These are phyloP conservation scores for Martes martes DNA, from an alignment of 2,113 vertebrate genomes.

Conservation along the genomic window DNA sequence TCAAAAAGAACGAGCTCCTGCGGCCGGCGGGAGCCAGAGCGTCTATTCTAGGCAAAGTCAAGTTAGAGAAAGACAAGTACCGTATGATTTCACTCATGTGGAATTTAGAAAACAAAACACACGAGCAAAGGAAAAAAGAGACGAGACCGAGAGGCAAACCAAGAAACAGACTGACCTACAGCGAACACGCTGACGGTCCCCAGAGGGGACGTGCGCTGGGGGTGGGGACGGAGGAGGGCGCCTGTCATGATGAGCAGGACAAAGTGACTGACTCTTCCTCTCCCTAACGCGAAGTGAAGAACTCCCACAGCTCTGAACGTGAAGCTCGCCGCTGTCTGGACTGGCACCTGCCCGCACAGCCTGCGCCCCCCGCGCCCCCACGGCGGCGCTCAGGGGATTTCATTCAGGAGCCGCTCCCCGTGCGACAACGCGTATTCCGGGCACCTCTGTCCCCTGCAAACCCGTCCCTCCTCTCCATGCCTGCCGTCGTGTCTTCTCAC, in stretches of 20 bases:
- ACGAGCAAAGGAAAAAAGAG: not conserved
- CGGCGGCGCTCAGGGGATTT: not conserved
- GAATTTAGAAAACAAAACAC: not conserved
- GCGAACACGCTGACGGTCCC: not conserved
- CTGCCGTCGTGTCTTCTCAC: not conserved
- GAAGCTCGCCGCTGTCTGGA: not conserved
- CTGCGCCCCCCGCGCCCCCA: not conserved
- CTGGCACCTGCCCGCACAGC: too few species aligned
- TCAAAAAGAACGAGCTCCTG: not conserved
- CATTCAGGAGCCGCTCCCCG: too few species aligned
- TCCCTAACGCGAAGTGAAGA: not conserved
- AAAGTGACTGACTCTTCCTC: not conserved
- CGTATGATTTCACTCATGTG: not conserved
- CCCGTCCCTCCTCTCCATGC: not conserved
- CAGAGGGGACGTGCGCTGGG: not conserved
- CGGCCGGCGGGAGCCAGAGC: not conserved
- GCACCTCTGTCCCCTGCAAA: not conserved
- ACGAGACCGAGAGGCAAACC: not conserved
- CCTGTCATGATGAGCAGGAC: not conserved
- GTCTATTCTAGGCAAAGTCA: not conserved
- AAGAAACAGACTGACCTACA: not conserved
- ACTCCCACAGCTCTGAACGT: not conserved
- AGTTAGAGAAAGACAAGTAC: not conserved
- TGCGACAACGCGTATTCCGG: not conserved
- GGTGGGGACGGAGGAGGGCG: rapidly evolving